These are phyloP conservation scores for Anas platyrhynchos DNA, from an alignment of 2,113 vertebrate genomes.

Conservation along the genomic window DNA sequence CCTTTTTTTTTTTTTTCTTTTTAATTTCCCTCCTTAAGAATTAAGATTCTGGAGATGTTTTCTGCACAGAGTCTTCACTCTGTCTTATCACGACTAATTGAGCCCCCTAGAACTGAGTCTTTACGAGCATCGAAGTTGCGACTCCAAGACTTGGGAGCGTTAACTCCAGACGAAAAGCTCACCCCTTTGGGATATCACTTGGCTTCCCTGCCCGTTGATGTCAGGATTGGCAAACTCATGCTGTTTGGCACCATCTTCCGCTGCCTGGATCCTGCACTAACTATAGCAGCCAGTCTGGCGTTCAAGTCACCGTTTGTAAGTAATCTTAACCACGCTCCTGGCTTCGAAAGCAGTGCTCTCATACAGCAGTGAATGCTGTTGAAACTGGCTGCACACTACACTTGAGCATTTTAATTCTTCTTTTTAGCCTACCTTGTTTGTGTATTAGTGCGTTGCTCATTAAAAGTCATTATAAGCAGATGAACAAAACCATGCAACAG, in stretches of 20 bases:
- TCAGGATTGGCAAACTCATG: constrained; percentile 97
- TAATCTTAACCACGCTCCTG: not conserved
- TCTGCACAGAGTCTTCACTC: constrained; percentile 83
- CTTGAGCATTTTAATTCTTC: not conserved
- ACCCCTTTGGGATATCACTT: constrained; percentile 96
- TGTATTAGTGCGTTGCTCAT: not conserved
- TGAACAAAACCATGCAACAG: not conserved
- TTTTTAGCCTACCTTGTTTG: not conserved
- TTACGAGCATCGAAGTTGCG: constrained; percentile 88
- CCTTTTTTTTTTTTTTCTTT: not conserved
- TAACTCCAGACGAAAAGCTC: constrained; percentile 88
- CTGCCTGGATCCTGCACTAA: constrained; percentile 94
- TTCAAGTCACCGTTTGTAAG: constrained; percentile 98
- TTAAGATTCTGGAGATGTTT: constrained; percentile 96
- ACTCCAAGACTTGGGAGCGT: constrained; percentile 90
- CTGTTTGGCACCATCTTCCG: constrained; percentile 97
- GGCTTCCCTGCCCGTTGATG: constrained; percentile 95
- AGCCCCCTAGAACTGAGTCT: constrained; percentile 85
- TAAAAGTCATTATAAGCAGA: not conserved
- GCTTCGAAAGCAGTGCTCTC: not conserved
- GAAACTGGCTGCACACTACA: not conserved
- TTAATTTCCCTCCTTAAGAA: constrained; percentile 70
- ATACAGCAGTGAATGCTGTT: not conserved
- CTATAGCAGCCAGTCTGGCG: constrained; percentile 95
- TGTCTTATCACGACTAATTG: constrained; percentile 90